Evolutionary conservation across 2,797 vertebrate species (phyloP).

Genomic region (Halcyon smyrnensis): DNA sequence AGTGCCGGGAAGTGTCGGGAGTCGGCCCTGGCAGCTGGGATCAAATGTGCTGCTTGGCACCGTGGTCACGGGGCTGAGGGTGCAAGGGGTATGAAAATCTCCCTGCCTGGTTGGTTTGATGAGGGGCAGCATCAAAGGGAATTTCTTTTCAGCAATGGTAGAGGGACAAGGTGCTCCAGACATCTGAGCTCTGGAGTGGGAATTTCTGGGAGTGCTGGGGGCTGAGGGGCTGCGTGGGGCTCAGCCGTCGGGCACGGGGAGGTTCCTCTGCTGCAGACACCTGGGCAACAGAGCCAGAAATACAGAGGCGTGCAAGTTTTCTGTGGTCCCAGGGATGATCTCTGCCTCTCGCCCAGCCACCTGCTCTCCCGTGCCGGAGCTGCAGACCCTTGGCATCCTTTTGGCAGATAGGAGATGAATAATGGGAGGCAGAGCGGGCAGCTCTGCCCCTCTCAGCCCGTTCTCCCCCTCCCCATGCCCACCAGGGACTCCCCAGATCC

Average conservation of each 20-base stretch:
- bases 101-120: neutral
- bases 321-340: neutral
- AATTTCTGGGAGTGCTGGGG: neutral
- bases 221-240: neutral
- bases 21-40: neutral
- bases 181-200: neutral
- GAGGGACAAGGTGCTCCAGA: neutral
- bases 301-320: neutral
- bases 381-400: neutral
- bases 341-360: neutral
- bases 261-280: neutral
- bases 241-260: accelerated
- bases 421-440: neutral
- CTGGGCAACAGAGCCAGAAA: neutral
- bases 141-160: neutral
- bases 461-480: neutral
- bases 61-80: accelerated
- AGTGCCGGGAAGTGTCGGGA: neutral
- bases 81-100: accelerated
- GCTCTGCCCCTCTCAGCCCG: accelerated
- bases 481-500: neutral
- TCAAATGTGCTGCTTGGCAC: neutral
- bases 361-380: accelerated
- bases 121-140: accelerated
- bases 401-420: neutral